Evolutionary conservation across 1,140 invertebrate species (phyloP).

Genomic region (Drosophila jambulina): DNA sequence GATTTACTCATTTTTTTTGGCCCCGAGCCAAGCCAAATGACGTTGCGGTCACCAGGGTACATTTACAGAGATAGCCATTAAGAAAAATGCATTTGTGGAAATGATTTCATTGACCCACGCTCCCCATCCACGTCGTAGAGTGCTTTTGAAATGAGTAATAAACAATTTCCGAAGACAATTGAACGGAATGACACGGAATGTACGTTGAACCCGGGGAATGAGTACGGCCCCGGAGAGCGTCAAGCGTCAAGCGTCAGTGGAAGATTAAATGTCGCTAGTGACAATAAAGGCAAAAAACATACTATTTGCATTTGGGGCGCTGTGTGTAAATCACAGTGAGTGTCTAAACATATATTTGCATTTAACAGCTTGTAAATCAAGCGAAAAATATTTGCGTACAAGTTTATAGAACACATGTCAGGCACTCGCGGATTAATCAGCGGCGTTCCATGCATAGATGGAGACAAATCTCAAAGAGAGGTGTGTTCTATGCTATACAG

Average conservation of each 20-base stretch:
- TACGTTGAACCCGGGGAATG: slow-evolving; percentile 67
- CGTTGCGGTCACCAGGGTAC: slow-evolving; percentile 40
- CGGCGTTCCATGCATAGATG: slow-evolving; percentile 45
- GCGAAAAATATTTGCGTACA: slow-evolving; percentile 70
- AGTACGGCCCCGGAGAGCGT: slow-evolving; percentile 18
- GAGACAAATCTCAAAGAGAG: slow-evolving; percentile 33
- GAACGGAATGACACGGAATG: slow-evolving; percentile 64
- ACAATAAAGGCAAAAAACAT: slow-evolving; percentile 29
- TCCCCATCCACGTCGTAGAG: slow-evolving; percentile 14
- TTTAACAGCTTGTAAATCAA: slow-evolving; percentile 68
- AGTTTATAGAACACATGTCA: slow-evolving; percentile 72
- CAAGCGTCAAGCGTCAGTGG: not conserved
- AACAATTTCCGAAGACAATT: slow-evolving; percentile 78
- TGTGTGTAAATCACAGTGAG: slow-evolving; percentile 22
- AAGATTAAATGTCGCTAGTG: slow-evolving; percentile 32
- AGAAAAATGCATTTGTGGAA: slow-evolving; percentile 62
- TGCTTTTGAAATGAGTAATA: slow-evolving; percentile 67
- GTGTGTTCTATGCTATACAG: slow-evolving; percentile 22
- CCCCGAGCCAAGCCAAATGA: slow-evolving; percentile 63
- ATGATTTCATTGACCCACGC: slow-evolving; percentile 77
- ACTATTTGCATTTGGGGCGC: slow-evolving; percentile 60
- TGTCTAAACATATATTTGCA: slow-evolving; percentile 57
- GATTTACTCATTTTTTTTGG: slow-evolving; percentile 33
- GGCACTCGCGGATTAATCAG: slow-evolving; percentile 68
- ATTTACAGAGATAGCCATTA: slow-evolving; percentile 36